These are phyloP conservation scores for Ambastaia sidthimunki DNA, from an alignment of 2,797 vertebrate genomes.

Conservation along the genomic window DNA sequence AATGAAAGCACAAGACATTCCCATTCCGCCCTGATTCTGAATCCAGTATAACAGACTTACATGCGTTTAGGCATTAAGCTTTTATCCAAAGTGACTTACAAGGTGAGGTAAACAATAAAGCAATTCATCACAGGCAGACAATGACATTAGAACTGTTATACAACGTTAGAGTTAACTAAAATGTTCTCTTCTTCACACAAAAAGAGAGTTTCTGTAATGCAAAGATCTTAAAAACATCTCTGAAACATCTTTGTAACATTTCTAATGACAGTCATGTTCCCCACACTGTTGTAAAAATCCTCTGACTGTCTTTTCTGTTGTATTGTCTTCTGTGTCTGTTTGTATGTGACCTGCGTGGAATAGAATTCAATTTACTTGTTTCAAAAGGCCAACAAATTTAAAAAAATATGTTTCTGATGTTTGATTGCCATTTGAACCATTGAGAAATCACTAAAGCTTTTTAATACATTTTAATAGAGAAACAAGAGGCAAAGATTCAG, in stretches of 20 bases:
- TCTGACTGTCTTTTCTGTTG: not conserved
- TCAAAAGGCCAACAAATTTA: not conserved
- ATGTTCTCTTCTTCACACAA: not conserved
- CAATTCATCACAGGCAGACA: too few relatives aligned
- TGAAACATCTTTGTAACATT: not conserved
- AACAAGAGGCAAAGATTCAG: not conserved
- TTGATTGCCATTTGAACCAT: not conserved
- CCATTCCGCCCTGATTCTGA: constrained; percentile 17
- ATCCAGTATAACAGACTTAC: not conserved
- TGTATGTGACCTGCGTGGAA: not conserved
- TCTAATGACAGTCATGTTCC: not conserved
- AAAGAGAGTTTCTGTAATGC: not conserved
- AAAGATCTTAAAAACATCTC: not conserved
- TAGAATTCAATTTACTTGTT: not conserved
- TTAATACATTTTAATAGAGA: not conserved
- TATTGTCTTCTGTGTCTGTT: not conserved
- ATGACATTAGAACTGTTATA: too few relatives aligned
- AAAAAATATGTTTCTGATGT: not conserved
- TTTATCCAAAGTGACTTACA: too few relatives aligned
- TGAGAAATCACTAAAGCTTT: not conserved
- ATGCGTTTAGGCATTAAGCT: too few relatives aligned
- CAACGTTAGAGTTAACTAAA: too few relatives aligned
- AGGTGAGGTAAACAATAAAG: too few relatives aligned
- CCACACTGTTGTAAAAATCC: not conserved
- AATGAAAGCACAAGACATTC: too few relatives aligned